These are phyloP conservation scores for Burhinus oedicnemus DNA, from an alignment of 2,113 vertebrate species.

Conservation along the genomic window DNA sequence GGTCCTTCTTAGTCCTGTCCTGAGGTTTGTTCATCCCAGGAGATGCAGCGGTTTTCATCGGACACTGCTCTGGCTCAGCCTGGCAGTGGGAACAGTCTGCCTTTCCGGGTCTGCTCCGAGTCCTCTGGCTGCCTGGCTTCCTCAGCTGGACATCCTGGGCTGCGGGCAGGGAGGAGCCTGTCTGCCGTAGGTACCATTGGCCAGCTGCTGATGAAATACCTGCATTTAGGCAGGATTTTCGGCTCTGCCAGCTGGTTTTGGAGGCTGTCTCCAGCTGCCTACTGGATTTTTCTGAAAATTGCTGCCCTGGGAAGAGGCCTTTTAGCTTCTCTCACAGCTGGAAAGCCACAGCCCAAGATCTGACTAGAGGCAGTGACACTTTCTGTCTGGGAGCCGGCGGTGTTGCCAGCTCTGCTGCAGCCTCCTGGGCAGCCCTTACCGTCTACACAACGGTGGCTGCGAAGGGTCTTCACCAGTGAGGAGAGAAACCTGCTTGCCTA, in stretches of 20 bases:
- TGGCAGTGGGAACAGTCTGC: background rate
- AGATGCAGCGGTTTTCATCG: background rate
- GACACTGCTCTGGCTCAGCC: background rate
- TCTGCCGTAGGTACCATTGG: rapidly evolving
- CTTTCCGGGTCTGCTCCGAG: rapidly evolving
- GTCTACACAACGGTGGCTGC: background rate
- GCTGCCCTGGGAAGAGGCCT: background rate
- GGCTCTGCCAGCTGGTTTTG: background rate
- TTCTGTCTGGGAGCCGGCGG: rapidly evolving
- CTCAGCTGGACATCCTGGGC: rapidly evolving
- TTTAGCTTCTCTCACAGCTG: background rate
- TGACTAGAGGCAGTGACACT: background rate
- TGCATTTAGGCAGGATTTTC: background rate
- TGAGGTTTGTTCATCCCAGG: conserved; percentile 10
- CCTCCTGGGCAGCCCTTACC: rapidly evolving
- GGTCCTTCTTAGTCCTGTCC: background rate
- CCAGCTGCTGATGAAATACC: background rate
- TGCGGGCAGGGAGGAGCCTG: background rate
- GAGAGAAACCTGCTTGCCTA: background rate
- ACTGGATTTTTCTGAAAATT: background rate
- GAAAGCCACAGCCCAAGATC: background rate
- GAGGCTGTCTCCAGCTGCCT: background rate
- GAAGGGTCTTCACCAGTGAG: background rate
- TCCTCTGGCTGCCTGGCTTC: background rate
- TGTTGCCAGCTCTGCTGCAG: background rate